Evolutionary conservation across 2,888 invertebrate species (phyloP).

Genomic region (Synanthedon vespiformis): DNA sequence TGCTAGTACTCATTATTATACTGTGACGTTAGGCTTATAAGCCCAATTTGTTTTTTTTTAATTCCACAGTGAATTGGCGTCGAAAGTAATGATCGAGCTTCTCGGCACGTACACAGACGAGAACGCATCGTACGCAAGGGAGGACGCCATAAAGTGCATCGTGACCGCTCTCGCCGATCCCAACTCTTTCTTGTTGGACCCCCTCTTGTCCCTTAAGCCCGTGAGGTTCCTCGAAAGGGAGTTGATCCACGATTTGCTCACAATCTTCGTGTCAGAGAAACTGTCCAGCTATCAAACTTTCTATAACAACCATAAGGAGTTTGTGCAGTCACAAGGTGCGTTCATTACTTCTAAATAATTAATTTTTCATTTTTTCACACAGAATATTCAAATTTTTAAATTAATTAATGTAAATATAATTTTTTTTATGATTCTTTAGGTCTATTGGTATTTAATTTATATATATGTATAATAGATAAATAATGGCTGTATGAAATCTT

Average conservation of each 20-base stretch:
- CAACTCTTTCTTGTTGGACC: constrained; percentile 94
- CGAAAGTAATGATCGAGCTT: constrained; percentile 97
- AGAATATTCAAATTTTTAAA: too few species aligned
- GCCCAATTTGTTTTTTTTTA: too few species aligned
- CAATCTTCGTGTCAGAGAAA: constrained; percentile 95
- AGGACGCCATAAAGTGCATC: constrained; percentile 97
- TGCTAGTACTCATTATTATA: too few species aligned
- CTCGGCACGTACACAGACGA: constrained; percentile 97
- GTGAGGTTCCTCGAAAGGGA: constrained; percentile 96
- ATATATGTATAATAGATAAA: too few species aligned
- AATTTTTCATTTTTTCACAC: too few species aligned
- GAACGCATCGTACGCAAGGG: constrained; percentile 95
- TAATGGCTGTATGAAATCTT: too few species aligned
- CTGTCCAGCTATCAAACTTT: constrained; percentile 92
- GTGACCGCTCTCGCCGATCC: constrained; percentile 96
- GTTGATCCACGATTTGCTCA: constrained; percentile 92
- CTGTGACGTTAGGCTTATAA: too few species aligned
- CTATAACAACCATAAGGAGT: constrained; percentile 92
- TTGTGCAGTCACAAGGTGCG: constrained; percentile 79
- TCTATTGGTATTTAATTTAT: too few species aligned
- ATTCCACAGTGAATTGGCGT: constrained; percentile 85
- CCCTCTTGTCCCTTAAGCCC: constrained; percentile 91
- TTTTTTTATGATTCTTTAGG: too few species aligned
- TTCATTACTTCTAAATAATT: too few species aligned
- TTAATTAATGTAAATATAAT: too few species aligned